Conservation (phyloP, 2,797 vertebrate species). For the Sparus aurata region DNA sequence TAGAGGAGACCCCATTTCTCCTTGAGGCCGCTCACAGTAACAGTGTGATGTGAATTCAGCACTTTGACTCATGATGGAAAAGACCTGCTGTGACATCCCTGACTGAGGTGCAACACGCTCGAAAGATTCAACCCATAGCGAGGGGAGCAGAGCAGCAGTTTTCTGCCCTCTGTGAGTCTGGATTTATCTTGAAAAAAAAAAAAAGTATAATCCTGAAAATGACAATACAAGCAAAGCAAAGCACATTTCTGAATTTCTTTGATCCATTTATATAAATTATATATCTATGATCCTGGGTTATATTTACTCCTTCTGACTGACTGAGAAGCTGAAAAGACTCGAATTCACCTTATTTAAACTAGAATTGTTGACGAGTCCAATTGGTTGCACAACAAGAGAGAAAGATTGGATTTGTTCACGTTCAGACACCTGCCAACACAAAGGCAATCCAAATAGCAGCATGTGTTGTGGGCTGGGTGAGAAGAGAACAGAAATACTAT, state of each 20-base stretch:
- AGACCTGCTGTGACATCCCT: conserved; percentile 27
- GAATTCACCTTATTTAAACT: conserved; percentile 53
- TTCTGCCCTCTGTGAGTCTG: background rate
- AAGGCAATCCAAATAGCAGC: conserved; percentile 78
- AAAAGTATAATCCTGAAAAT: conserved; percentile 24
- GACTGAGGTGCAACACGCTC: background rate
- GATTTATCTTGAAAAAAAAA: conserved; percentile 37
- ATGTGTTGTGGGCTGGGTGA: conserved; percentile 68
- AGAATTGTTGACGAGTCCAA: conserved; percentile 58
- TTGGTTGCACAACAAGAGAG: conserved; percentile 73
- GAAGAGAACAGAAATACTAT: conserved; percentile 63
- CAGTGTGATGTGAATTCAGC: background rate
- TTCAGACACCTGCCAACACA: conserved; percentile 70
- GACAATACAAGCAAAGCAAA: conserved; percentile 16
- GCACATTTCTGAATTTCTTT: background rate
- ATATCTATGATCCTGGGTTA: conserved; percentile 35
- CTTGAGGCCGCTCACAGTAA: conserved; percentile 14
- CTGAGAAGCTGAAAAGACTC: conserved; percentile 39
- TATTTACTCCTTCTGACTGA: conserved; percentile 31
- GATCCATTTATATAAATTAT: conserved; percentile 50
- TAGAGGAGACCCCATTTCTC: background rate
- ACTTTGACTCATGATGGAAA: conserved; percentile 21
- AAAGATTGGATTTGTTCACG: conserved; percentile 75
- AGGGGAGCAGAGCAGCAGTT: conserved; percentile 16
- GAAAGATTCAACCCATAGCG: conserved; percentile 8